Evolutionary conservation across 2,888 invertebrate genomes (phyloP).

Genomic region (Hypomecis punctinalis): DNA sequence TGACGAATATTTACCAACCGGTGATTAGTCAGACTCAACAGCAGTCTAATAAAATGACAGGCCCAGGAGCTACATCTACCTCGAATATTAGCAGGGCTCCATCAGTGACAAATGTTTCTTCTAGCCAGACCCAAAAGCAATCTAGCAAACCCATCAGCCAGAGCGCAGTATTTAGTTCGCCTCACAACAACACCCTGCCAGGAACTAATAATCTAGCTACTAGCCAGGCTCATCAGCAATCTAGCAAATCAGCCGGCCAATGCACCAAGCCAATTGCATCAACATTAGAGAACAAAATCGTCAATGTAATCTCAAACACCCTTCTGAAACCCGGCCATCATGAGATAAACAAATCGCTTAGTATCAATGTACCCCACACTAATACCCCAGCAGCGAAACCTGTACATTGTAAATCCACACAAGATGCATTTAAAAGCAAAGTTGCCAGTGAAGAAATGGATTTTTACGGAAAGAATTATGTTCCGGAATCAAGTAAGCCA

Average conservation of each 20-base stretch:
- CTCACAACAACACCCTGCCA: too few relatives aligned
- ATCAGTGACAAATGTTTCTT: too few relatives aligned
- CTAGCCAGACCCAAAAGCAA: too few relatives aligned
- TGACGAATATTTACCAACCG: not conserved
- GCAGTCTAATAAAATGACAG: not conserved
- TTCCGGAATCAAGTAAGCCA: constrained; percentile 30
- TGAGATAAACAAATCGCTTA: constrained; percentile 11
- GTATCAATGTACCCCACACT: constrained; percentile 3
- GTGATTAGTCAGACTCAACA: constrained; percentile 10
- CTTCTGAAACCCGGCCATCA: constrained; percentile 30
- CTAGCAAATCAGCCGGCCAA: not conserved
- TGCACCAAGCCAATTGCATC: not conserved
- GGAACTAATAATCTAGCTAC: not conserved
- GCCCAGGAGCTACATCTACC: too few relatives aligned
- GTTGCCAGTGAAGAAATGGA: constrained; percentile 14
- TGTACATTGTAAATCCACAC: constrained; percentile 8
- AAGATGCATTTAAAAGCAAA: constrained; percentile 30
- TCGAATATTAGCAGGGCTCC: too few relatives aligned
- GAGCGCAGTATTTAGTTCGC: too few relatives aligned
- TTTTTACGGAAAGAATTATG: constrained; percentile 22
- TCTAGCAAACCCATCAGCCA: too few relatives aligned
- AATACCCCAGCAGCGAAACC: constrained; percentile 4
- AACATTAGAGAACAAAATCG: constrained; percentile 27
- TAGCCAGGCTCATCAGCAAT: not conserved
- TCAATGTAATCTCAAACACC: constrained; percentile 38